These are phyloP conservation scores for Tachina grossa DNA, from an alignment of 2,888 invertebrate species.

Conservation along the genomic window DNA sequence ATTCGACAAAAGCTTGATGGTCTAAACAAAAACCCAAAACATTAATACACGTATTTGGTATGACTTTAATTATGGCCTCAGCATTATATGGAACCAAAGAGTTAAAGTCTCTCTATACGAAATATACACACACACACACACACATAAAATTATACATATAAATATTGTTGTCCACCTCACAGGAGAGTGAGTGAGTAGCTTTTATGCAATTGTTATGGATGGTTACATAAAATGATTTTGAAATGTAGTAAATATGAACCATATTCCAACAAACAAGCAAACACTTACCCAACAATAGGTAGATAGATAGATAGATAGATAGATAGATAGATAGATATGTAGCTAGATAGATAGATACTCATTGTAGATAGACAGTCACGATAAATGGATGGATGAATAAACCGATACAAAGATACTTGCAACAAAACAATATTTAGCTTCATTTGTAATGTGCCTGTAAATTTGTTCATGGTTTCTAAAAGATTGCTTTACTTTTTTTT, in stretches of 20 bases:
- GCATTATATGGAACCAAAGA: constrained; percentile 35
- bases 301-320: neutral
- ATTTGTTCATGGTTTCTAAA: constrained; percentile 61
- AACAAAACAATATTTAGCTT: constrained; percentile 52
- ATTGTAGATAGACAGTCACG: neutral
- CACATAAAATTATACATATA: too few relatives aligned
- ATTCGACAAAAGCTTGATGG: constrained; percentile 69
- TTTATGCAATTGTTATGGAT: constrained; percentile 62
- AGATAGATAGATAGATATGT: too few relatives aligned
- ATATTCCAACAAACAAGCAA: constrained; percentile 35
- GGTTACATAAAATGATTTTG: constrained; percentile 63
- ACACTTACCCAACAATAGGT: constrained; percentile 29
- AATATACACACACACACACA: too few relatives aligned
- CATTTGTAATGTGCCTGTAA: constrained; percentile 61
- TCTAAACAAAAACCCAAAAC: constrained; percentile 60
- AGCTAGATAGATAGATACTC: too few relatives aligned
- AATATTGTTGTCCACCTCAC: neutral
- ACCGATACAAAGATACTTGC: constrained; percentile 17
- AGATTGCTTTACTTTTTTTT: constrained; percentile 46
- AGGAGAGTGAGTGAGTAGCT: neutral
- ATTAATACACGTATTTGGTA: constrained; percentile 53
- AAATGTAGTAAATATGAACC: constrained; percentile 52
- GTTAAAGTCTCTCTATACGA: neutral
- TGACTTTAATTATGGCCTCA: constrained; percentile 54
- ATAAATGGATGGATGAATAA: constrained; percentile 11